phyloP scores from a whole-genome alignment of 2,113 vertebrate species.

The Xiphias gladius region DNA sequence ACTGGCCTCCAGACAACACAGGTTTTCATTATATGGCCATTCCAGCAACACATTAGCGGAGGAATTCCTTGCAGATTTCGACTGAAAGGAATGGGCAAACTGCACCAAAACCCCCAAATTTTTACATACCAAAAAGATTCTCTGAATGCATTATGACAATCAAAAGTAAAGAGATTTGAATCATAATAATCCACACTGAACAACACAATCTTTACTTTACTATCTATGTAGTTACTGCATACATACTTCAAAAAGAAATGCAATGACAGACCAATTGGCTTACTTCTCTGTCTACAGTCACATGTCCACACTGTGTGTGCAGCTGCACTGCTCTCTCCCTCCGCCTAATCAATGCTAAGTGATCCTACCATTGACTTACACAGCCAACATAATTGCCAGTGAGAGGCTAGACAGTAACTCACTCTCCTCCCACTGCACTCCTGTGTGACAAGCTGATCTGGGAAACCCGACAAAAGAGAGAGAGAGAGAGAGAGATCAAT shows the following conservation, averaged over 20 bases:
- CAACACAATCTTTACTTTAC: neutral
- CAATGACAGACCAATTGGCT: constrained; percentile 38
- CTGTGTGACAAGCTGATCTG: constrained; percentile 82
- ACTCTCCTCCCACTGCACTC: constrained; percentile 80
- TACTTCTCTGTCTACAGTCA: constrained; percentile 39
- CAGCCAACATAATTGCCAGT: constrained; percentile 85
- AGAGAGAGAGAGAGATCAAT: constrained; percentile 5
- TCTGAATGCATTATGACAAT: neutral
- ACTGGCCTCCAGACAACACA: constrained; percentile 32
- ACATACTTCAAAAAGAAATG: constrained; percentile 19
- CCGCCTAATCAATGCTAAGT: constrained; percentile 87
- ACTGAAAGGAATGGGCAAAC: neutral
- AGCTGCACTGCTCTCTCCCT: constrained; percentile 74
- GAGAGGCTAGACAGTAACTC: constrained; percentile 86
- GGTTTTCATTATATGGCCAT: constrained; percentile 22
- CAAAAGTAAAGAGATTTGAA: constrained; percentile 9
- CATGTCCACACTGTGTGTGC: constrained; percentile 59
- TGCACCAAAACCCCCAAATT: neutral
- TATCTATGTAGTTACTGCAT: constrained; percentile 4
- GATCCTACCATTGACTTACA: constrained; percentile 87
- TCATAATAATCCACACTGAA: constrained; percentile 1
- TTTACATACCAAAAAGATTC: neutral
- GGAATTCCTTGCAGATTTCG: constrained; percentile 2
- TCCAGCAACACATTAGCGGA: constrained; percentile 14
- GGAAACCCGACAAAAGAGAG: no score